Evolutionary conservation across 2,888 invertebrate species (phyloP).

Genomic region (Tetanocera ferruginea): DNA sequence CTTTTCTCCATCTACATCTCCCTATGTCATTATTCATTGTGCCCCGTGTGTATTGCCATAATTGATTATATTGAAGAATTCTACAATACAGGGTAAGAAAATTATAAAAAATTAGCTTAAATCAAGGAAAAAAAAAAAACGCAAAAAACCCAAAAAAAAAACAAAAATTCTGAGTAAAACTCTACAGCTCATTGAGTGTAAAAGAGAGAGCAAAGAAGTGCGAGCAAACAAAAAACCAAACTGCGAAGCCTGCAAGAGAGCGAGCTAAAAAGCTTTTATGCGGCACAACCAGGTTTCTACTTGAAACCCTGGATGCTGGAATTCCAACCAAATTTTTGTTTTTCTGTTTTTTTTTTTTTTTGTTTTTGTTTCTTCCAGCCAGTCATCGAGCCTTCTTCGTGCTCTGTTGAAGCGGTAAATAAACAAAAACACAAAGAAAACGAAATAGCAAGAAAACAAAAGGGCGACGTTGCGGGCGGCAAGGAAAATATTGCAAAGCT

Average conservation of each 20-base stretch:
- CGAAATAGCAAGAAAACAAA: neutral
- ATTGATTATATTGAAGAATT: conserved; percentile 17
- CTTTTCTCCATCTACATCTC: neutral
- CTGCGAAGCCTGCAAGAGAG: neutral
- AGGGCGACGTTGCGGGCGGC: conserved; percentile 1
- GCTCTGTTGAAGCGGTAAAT: conserved; percentile 33
- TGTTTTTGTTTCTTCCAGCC: neutral
- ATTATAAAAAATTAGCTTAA: no score
- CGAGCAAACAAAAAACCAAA: neutral
- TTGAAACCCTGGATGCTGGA: conserved; percentile 25
- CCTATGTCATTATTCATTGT: no score
- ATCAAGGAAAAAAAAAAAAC: neutral
- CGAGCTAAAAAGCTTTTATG: neutral
- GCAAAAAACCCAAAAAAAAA: neutral
- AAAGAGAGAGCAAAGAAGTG: neutral
- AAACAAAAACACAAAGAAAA: neutral
- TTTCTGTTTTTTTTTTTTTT: conserved; percentile 46
- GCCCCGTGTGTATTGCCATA: neutral
- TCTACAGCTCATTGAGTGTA: neutral
- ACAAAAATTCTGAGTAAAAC: neutral
- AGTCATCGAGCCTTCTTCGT: no score
- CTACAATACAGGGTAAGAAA: conserved; percentile 2
- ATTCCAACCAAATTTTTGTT: conserved; percentile 43
- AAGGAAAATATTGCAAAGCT: neutral
- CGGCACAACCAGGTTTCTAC: neutral